Conservation (phyloP, 2,113 vertebrate genomes). For the Lampris incognitus region DNA sequence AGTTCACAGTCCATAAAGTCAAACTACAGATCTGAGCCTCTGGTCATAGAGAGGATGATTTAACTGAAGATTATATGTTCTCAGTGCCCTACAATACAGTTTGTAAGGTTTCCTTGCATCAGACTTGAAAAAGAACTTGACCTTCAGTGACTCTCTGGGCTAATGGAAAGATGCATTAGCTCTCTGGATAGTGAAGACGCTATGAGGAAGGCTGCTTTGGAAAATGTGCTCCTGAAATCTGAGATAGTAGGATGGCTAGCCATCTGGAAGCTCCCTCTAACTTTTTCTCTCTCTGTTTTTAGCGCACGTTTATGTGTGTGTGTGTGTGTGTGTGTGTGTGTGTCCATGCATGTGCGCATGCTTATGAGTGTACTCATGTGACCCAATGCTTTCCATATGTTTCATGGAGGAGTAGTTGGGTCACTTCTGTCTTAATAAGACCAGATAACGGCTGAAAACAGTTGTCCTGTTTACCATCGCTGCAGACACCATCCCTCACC, state of each 20-base stretch:
- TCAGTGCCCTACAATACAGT: not conserved
- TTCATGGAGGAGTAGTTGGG: conserved; percentile 39
- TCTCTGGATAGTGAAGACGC: conserved; percentile 39
- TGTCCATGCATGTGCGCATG: conserved; percentile 34
- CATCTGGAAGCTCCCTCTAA: conserved; percentile 76
- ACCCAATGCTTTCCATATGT: conserved; percentile 74
- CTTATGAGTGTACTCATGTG: conserved; percentile 31
- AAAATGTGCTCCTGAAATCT: conserved; percentile 71
- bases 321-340: conserved; percentile 16
- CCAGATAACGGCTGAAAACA: conserved; percentile 49
- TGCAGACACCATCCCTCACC: conserved; percentile 60
- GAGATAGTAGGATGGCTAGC: conserved; percentile 57
- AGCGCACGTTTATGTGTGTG: conserved; percentile 29
- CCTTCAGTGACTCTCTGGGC: conserved; percentile 25
- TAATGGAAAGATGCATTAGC: conserved; percentile 53
- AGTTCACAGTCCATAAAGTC: not conserved
- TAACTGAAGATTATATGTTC: not conserved
- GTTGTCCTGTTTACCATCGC: conserved; percentile 7
- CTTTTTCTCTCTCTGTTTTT: conserved; percentile 46
- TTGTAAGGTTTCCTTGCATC: conserved; percentile 6
- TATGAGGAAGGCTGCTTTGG: conserved; percentile 68
- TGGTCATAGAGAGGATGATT: not conserved
- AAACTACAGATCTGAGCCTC: not conserved
- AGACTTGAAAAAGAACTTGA: conserved; percentile 24
- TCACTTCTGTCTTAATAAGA: conserved; percentile 71